Evolutionary conservation across 2,113 vertebrate genomes (phyloP).

Genomic region (Bubo blakistoni): DNA sequence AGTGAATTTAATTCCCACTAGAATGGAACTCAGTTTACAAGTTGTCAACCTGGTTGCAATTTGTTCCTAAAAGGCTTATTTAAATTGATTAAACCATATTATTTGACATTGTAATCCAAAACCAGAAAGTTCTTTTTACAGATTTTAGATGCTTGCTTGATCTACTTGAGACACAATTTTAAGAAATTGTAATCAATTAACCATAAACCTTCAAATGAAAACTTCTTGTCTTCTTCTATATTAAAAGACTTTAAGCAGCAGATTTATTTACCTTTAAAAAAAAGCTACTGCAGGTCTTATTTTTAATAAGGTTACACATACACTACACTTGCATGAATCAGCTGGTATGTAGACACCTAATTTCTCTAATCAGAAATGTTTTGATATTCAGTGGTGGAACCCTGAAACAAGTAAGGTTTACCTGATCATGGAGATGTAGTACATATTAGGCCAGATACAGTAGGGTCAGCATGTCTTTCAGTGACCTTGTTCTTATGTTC

Average conservation of each 20-base stretch:
- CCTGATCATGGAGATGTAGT: neutral
- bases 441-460: neutral
- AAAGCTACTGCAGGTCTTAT: neutral
- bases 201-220: neutral
- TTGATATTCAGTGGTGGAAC: neutral
- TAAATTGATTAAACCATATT: neutral
- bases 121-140: neutral
- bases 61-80: constrained; percentile 12
- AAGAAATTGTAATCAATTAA: neutral
- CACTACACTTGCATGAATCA: neutral
- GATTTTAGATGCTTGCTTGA: neutral
- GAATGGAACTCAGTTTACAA: constrained; percentile 28
- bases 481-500: neutral
- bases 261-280: neutral
- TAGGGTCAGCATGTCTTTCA: neutral
- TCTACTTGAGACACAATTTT: neutral
- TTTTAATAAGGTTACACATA: neutral
- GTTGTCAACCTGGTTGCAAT: neutral
- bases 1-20: constrained; percentile 31
- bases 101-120: neutral
- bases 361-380: neutral
- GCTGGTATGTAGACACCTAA: neutral
- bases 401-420: neutral
- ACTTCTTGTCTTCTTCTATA: neutral
- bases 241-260: neutral